Evolutionary conservation across 1,140 invertebrate species (phyloP).

Genomic region (Drosophila busckii): DNA sequence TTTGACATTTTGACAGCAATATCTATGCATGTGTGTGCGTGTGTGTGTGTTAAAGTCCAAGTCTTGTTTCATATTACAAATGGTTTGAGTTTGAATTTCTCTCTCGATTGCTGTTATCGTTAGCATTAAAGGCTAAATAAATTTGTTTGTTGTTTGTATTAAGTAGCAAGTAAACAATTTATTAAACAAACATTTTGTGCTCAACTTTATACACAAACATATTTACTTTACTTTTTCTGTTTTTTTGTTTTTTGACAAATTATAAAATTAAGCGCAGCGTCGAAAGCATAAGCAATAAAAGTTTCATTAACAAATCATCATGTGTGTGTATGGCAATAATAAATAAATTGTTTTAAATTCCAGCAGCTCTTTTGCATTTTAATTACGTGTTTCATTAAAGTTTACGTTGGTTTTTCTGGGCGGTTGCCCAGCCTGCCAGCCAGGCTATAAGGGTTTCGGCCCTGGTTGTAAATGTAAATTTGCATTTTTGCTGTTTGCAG

Average conservation of each 20-base stretch:
- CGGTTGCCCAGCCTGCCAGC: too few species aligned
- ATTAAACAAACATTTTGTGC: too few species aligned
- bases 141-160: too few species aligned
- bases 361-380: slow-evolving; percentile 38
- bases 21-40: slow-evolving; percentile 1
- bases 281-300: slow-evolving; percentile 49
- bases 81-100: slow-evolving; percentile 8
- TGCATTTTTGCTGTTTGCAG: slow-evolving; percentile 26
- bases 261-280: too few species aligned
- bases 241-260: too few species aligned
- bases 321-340: slow-evolving; percentile 21
- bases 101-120: too few species aligned
- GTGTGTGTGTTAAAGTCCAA: slow-evolving; percentile 35
- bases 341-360: slow-evolving; percentile 66
- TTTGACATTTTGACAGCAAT: slow-evolving; percentile 72
- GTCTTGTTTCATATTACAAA: slow-evolving; percentile 48
- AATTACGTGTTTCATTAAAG: slow-evolving; percentile 67
- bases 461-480: slow-evolving; percentile 28
- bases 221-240: too few species aligned
- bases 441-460: too few species aligned
- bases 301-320: slow-evolving; percentile 68
- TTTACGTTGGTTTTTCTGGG: slow-evolving; percentile 9
- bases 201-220: too few species aligned
- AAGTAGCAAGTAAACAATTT: too few species aligned
- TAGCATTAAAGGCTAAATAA: too few species aligned